Base-by-base conservation (phyloP, 2,797 vertebrate species). In the Amniataba percoides region DNA sequence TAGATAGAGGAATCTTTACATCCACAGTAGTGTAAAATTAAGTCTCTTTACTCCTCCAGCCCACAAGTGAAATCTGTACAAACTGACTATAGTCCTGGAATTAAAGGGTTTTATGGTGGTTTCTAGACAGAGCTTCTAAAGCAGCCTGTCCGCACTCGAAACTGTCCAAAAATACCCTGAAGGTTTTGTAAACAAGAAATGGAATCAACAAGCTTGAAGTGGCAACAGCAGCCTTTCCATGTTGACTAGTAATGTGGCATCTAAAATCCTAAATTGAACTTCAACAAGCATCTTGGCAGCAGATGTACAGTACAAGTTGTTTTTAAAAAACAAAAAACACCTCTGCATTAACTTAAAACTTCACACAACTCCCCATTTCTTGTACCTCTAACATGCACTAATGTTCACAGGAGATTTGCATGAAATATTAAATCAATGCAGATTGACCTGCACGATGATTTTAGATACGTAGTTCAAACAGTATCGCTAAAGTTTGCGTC, bases 121-220 rank as follows among this genome's bases (percentile, higher is more conserved):
- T 78, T 74, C 42, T 52, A 68, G 46, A 62, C 5, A 0, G n/a
- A 39, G 59, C 58, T 3, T 63, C 13, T 36, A 25, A 79, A 23
- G 58, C 61, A 23, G 53, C 59, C 2, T 10, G 61, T 61, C 21
- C 25, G 39, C 12, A 23, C 61, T 53, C 5, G 0, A 34, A 81
- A 56, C 63, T 23, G 53, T 75, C 69, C 71, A 78, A 75, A 83
- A 79, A 82, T 49, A 82, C 60, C 62, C 67, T 77, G 73, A 87
- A 71, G 64, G 78, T 62, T 85, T 73, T 84, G 87, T 87, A 80
- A 87, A 87, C 84, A 68, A 36, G 69, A 84, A 25, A 45, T 55
- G 51, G 63, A 83, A 68, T 68, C 57, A 64, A 72, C 34, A 43
- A 63, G 49, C 25, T 52, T 7, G 4, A 52, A 48, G 60, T 53